phyloP scores from a whole-genome alignment of 2,797 vertebrate species.

The Neopelma chrysocephalum region DNA sequence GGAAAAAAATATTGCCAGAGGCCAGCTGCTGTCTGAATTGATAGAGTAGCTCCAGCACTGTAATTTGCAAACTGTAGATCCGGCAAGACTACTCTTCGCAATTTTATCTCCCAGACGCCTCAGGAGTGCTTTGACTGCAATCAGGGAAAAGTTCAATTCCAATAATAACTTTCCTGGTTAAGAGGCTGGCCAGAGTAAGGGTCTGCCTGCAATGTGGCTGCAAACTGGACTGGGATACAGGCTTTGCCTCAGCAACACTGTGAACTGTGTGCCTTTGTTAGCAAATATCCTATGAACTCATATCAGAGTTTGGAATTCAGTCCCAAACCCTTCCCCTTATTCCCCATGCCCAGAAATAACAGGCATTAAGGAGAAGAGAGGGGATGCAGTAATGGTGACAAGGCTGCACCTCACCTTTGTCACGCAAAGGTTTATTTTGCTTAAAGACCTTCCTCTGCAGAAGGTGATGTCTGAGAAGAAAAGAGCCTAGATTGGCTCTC shows the following conservation, averaged over 20 bases:
- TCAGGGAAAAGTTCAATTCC: not conserved
- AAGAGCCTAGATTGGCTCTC: not conserved
- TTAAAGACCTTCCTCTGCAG: not conserved
- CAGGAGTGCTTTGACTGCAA: not conserved
- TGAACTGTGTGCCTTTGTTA: not conserved
- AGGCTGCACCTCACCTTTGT: not conserved
- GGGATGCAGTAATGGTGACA: not conserved
- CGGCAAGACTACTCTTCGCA: not conserved
- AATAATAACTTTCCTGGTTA: not conserved
- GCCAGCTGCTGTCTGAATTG: conserved; percentile 30
- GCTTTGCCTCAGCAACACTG: not conserved
- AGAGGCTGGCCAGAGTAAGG: not conserved
- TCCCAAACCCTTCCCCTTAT: not conserved
- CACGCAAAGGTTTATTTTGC: not conserved
- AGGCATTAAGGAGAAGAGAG: not conserved
- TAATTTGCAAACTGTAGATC: conserved; percentile 12
- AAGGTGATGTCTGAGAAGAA: not conserved
- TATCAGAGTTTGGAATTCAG: not conserved
- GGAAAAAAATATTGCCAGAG: conserved; percentile 32
- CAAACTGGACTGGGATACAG: not conserved
- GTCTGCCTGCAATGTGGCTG: not conserved
- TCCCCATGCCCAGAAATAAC: not conserved
- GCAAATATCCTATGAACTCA: not conserved
- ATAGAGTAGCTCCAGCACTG: conserved; percentile 8
- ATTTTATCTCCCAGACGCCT: not conserved